Evolutionary conservation across 37 sponge, comb jelly and placozoan genomes (phyloP).

Genomic region (Spongilla lacustris): DNA sequence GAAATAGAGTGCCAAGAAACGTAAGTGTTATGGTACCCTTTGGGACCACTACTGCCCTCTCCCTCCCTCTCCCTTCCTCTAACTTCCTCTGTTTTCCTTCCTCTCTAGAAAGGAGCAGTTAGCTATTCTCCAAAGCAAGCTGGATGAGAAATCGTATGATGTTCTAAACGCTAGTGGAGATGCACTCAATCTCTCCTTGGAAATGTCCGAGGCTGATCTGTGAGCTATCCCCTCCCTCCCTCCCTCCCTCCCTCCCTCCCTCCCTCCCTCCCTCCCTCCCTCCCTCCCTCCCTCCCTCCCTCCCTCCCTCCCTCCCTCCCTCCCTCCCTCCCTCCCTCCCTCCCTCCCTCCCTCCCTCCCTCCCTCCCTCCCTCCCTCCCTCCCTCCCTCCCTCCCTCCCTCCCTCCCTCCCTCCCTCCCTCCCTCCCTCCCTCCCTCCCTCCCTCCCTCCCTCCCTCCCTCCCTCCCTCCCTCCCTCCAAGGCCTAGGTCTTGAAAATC

Average conservation of each 20-base stretch:
- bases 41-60: background rate
- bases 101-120: constrained; percentile 49
- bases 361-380: background rate
- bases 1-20: constrained; percentile 71
- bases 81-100: constrained; percentile 1
- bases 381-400: background rate
- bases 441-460: too few relatives aligned
- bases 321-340: background rate
- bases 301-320: background rate
- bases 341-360: background rate
- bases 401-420: too few relatives aligned
- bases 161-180: constrained; percentile 3
- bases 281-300: constrained; percentile 2
- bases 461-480: background rate
- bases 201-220: constrained; percentile 75
- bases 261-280: background rate
- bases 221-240: constrained; percentile 26
- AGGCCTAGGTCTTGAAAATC: too few relatives aligned
- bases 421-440: too few relatives aligned
- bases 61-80: background rate
- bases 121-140: constrained; percentile 15
- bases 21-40: constrained; percentile 34
- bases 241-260: background rate
- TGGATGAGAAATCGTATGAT: constrained; percentile 34
- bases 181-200: constrained; percentile 65